These are phyloP conservation scores for Stomatorhinus ivindoensis DNA, from an alignment of 2,113 vertebrate species.

Conservation along the genomic window DNA sequence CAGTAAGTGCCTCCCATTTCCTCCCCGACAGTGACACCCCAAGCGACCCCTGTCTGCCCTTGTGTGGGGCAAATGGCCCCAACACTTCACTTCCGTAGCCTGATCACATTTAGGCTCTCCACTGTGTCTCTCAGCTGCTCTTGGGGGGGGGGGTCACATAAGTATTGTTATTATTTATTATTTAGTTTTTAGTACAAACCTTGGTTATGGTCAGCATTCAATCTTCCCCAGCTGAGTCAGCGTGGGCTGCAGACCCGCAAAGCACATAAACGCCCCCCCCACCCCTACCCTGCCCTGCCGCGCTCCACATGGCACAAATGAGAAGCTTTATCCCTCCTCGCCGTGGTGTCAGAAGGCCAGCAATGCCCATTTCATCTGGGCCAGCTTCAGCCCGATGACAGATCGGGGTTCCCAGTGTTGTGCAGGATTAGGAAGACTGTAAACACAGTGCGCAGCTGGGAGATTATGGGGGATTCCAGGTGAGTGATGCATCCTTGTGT, in stretches of 20 bases:
- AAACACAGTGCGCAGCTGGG: slow-evolving; percentile 39
- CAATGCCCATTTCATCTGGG: not conserved
- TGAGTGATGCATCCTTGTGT: slow-evolving; percentile 22
- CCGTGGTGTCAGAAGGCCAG: not conserved
- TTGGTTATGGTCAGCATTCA: not conserved
- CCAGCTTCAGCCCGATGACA: slow-evolving; percentile 35
- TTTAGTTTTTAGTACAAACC: not conserved
- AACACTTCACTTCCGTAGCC: not conserved
- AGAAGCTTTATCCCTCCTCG: not conserved
- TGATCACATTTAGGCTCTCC: not conserved
- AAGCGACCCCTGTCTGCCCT: slow-evolving; percentile 2
- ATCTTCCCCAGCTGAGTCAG: too few relatives aligned
- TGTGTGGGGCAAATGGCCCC: not conserved
- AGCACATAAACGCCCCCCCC: too few relatives aligned
- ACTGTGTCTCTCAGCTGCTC: not conserved
- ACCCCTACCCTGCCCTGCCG: too few relatives aligned
- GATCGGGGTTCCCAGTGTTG: slow-evolving; percentile 40
- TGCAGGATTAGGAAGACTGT: slow-evolving; percentile 41
- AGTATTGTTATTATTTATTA: not conserved
- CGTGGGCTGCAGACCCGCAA: not conserved
- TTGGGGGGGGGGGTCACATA: not conserved
- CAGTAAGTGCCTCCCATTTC: slow-evolving; percentile 14
- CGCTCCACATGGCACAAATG: not conserved
- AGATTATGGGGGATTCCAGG: slow-evolving; percentile 39
- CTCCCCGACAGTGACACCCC: slow-evolving; percentile 7